These are phyloP conservation scores for Drosophila ezoana DNA, from an alignment of 2,888 invertebrate genomes.

Conservation along the genomic window DNA sequence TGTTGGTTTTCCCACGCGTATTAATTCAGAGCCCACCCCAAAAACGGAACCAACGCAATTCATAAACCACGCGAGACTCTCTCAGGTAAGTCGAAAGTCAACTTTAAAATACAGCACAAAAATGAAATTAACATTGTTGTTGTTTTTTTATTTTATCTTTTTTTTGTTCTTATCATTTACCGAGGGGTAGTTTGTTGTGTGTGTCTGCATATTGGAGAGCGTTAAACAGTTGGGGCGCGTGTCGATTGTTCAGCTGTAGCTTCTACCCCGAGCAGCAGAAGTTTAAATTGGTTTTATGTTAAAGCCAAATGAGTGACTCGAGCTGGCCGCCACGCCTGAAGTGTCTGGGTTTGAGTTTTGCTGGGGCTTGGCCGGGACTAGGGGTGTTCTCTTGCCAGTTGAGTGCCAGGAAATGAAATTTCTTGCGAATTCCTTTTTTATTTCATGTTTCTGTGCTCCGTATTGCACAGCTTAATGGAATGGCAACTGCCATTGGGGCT, in stretches of 20 bases:
- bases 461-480: conserved; percentile 53
- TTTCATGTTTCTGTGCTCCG: conserved; percentile 53
- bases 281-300: conserved; percentile 81
- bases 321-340: conserved; percentile 30
- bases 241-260: conserved; percentile 51
- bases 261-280: conserved; percentile 48
- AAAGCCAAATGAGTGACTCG: conserved; percentile 77
- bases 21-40: conserved; percentile 47
- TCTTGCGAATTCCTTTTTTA: conserved; percentile 70
- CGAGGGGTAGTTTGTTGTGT: conserved; percentile 63
- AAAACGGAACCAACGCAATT: conserved; percentile 14
- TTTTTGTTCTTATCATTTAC: conserved; percentile 19
- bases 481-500: conserved; percentile 47
- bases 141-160: conserved; percentile 28
- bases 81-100: conserved; percentile 55
- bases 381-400: conserved; percentile 55
- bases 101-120: conserved; percentile 71
- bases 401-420: conserved; percentile 76
- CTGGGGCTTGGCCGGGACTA: conserved; percentile 3
- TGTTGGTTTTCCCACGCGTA: conserved; percentile 79
- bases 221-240: conserved; percentile 56
- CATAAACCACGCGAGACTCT: conserved; percentile 24
- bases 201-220: conserved; percentile 68
- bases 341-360: conserved; percentile 36
- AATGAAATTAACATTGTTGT: conserved; percentile 76